Conservation (phyloP, 2,113 vertebrate species). For the Austrofundulus limnaeus region DNA sequence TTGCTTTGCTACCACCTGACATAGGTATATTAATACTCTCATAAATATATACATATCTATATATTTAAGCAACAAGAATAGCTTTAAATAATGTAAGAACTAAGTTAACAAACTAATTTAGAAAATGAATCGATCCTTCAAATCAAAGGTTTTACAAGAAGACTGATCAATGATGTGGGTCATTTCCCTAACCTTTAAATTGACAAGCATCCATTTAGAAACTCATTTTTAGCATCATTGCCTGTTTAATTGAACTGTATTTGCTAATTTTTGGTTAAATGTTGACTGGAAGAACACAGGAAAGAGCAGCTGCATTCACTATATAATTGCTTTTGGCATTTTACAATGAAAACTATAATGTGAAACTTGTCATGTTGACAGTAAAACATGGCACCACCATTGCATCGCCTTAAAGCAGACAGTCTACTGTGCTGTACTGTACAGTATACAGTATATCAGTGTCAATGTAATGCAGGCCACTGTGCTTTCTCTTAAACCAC, state of each 20-base stretch:
- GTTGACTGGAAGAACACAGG: neutral
- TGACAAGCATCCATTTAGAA: neutral
- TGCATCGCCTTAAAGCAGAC: slow-evolving; percentile 8
- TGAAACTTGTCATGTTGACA: neutral
- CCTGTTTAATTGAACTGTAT: neutral
- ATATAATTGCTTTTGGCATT: neutral
- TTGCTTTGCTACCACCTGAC: slow-evolving; percentile 2
- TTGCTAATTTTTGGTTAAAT: neutral
- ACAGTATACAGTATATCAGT: slow-evolving; percentile 30
- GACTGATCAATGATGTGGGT: slow-evolving; percentile 6
- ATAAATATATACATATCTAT: neutral
- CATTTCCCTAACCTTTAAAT: neutral
- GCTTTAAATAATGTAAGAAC: slow-evolving; percentile 5
- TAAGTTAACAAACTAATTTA: neutral
- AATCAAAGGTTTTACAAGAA: slow-evolving; percentile 10
- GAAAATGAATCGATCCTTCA: neutral
- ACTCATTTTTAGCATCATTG: neutral
- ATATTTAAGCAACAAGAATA: too few relatives aligned
- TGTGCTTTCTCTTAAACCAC: slow-evolving; percentile 38
- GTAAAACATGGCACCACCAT: slow-evolving; percentile 3
- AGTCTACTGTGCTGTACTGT: slow-evolving; percentile 5
- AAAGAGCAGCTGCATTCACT: neutral
- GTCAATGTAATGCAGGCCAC: slow-evolving; percentile 61
- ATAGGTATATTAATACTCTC: slow-evolving; percentile 3
- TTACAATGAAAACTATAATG: neutral